Evolutionary conservation across 2,113 vertebrate species (phyloP), one percentile per base, ranked within the genome.

Genomic region (Mola mola): DNA sequence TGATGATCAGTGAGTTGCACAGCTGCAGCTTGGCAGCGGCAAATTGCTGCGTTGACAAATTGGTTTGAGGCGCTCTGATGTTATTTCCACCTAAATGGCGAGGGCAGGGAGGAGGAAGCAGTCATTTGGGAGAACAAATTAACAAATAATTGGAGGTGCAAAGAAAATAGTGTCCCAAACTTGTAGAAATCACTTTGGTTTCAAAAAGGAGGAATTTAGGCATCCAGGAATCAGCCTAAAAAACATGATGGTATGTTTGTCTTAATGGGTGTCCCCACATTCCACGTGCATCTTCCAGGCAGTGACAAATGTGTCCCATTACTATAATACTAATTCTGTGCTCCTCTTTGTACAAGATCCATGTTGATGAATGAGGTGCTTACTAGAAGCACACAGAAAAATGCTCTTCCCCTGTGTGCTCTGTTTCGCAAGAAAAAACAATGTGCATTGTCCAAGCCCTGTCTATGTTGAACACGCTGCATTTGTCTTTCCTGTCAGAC

Each of bases 1-100:
- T 98, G 92, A 96, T 99, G 96, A 93, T 98, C 71, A 99, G 96
- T 98, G 83, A 95, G 96, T 93, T 17, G 1, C 6, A 0, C 24
- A 2, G 31, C n/a, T 12, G 20, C 21, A 19, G 34, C 25, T 60
- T 40, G 41, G 15, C 31, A 25, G 41, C 20, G 34, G 5, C 4
- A 26, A 37, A 57, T 20, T 19, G 1, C 12, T 41, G 6, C 21
- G 41, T 13, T 20, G 19, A 19, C 5, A 2, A 28, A 22, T 24
- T 24, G 8, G 2, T 72, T 37, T 2, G 34, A 20, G 13, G 40
- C 9, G 15, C 25, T 26, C 12, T 58, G 21, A 19, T 11, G 7
- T 12, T 48, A 33, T 31, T 26, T 56, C 15, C 22, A 31, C 8
- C 13, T 48, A 6, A 63, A 34, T 20, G 4, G 59, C 28, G 29